Evolutionary conservation across 1,140 invertebrate species (phyloP), one percentile per base, ranked within the genome.

Genomic region (Pararge aegeria): DNA sequence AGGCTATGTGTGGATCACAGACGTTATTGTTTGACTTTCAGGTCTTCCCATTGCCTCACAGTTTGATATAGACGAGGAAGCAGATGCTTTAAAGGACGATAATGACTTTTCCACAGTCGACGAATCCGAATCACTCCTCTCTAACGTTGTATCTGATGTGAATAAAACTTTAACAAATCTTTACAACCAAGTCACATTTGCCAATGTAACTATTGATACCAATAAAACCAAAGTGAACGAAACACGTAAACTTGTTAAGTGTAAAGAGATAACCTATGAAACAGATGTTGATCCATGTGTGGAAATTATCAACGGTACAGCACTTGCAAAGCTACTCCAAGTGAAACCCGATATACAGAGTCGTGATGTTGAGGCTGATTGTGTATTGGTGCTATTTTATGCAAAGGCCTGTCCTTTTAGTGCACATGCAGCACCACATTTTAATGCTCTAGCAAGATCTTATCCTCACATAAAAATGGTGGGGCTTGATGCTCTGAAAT

Each of bases 371-470:
- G 87, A 90, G 62, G 89, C 88, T 19, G 82, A 93, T 55, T 98
- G 97, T 91, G 91, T 94, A 49, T 68, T 97, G 12, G 93, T 98
- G 0, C 90, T 98, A 60, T 99, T 99, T 87, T 98, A 95, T 90
- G 96, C 97, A 0, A 94, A 94, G 48, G 95, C 95, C 80, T 98
- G 97, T 86, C 93, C 96, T 24, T 98, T 98, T 70, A 97, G 96
- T 82, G 95, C 95, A 56, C 93, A 95, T 71, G 96, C 96, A 20
- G 97, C 97, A 5, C 95, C 96, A 3, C 93, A 97, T 80, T 97
- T 96, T 68, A 99, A 98, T 92, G 96, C 97, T 1, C 79, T 99
- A 29, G 74, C 95, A 92, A 60, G 92, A 94, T 94, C 94, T 3
- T 98, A 96, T 91, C 96, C 97, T 7, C 93, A 95, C 73, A 91